Evolutionary conservation across 2,113 vertebrate species (phyloP).

Genomic region (Pogonocichla stellata): DNA sequence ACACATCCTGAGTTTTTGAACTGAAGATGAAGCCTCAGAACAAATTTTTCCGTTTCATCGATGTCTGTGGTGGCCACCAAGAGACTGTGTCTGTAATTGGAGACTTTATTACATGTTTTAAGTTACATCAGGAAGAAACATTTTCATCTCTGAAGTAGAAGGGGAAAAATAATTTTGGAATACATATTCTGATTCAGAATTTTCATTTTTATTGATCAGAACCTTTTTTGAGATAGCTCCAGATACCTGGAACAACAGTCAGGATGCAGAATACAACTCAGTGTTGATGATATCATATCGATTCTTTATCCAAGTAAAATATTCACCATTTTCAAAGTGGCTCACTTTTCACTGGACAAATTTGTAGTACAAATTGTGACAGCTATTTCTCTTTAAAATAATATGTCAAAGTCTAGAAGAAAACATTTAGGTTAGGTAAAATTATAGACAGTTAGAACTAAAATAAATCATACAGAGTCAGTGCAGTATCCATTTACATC

Average conservation of each 20-base stretch:
- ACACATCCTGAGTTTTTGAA: neutral
- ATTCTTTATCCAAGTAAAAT: neutral
- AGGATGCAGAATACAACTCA: neutral
- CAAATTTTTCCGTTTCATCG: neutral
- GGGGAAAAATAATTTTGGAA: neutral
- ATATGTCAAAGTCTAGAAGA: neutral
- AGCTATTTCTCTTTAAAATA: neutral
- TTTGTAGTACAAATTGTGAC: neutral
- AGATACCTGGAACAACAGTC: neutral
- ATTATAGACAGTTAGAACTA: neutral
- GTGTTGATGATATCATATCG: neutral
- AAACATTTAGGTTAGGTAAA: neutral
- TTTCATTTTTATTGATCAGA: neutral
- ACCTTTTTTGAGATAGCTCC: neutral
- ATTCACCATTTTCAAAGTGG: neutral
- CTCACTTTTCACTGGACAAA: neutral
- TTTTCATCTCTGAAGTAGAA: neutral
- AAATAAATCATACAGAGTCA: neutral
- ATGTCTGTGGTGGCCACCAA: neutral
- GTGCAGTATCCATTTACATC: neutral
- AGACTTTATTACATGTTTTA: neutral
- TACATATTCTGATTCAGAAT: neutral
- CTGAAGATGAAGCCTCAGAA: neutral
- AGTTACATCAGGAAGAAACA: neutral
- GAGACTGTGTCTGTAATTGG: neutral